These are phyloP conservation scores for Cheirogaleus medius DNA, from an alignment of 2,113 vertebrate species.

Conservation along the genomic window DNA sequence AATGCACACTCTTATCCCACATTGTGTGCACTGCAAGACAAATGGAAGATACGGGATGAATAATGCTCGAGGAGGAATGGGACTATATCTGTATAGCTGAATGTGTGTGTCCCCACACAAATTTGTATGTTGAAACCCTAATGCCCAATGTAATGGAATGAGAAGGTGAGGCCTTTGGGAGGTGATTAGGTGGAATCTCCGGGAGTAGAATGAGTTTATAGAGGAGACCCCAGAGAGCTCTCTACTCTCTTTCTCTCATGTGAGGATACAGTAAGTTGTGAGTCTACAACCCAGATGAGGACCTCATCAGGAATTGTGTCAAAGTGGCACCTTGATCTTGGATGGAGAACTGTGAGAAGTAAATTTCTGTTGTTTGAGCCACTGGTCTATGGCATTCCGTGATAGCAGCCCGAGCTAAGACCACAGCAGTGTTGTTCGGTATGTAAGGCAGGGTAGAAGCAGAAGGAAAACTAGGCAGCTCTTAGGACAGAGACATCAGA, in stretches of 20 bases:
- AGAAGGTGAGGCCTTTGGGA: not conserved
- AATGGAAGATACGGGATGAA: not conserved
- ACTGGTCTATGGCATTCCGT: not conserved
- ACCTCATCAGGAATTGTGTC: too few relatives aligned
- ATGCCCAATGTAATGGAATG: not conserved
- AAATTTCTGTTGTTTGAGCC: not conserved
- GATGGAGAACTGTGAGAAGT: not conserved
- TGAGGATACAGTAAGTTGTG: not conserved
- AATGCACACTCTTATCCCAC: not conserved
- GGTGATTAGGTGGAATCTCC: not conserved
- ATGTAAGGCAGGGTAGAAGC: not conserved
- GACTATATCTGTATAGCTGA: not conserved
- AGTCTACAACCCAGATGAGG: not conserved
- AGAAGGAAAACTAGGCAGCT: not conserved
- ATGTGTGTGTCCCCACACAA: not conserved
- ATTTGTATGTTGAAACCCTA: not conserved
- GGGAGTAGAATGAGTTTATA: not conserved
- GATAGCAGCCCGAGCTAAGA: not conserved
- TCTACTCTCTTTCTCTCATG: not conserved
- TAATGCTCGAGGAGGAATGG: not conserved
- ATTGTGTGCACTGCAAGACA: not conserved
- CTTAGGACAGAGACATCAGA: not conserved
- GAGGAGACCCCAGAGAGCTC: not conserved
- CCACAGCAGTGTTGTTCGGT: not conserved
- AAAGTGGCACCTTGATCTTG: not conserved